Evolutionary conservation across 1,140 invertebrate species (phyloP).

Genomic region (Streblospio benedicti): DNA sequence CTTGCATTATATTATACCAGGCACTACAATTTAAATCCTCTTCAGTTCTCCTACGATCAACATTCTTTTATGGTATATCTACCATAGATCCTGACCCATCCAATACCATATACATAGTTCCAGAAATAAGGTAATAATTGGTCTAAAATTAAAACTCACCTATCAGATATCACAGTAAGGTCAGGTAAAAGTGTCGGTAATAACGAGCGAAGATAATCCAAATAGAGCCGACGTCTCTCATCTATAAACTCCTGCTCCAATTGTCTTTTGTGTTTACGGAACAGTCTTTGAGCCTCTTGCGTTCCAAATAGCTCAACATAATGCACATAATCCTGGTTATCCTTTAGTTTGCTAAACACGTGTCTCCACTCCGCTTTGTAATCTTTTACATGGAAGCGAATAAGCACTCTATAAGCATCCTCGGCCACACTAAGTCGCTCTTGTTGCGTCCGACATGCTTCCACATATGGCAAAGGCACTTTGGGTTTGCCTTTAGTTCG

Average conservation of each 20-base stretch:
- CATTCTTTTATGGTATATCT: no score
- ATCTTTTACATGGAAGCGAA: slow-evolving; percentile 55
- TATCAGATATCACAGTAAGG: slow-evolving; percentile 63
- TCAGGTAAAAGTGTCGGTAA: slow-evolving; percentile 75
- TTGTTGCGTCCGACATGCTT: slow-evolving; percentile 74
- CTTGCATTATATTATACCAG: no score
- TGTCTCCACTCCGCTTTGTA: slow-evolving; percentile 78
- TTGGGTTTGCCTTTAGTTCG: slow-evolving; percentile 56
- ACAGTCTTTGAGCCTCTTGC: slow-evolving; percentile 70
- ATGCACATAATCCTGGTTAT: slow-evolving; percentile 78
- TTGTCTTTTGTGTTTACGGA: slow-evolving; percentile 72
- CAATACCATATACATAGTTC: no score
- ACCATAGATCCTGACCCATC: no score
- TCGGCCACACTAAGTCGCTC: slow-evolving; percentile 68
- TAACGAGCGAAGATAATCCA: slow-evolving; percentile 70
- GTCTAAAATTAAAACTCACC: slow-evolving; percentile 48
- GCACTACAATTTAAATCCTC: no score
- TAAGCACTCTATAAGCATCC: slow-evolving; percentile 36
- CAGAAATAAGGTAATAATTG: no score
- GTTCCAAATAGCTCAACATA: slow-evolving; percentile 85
- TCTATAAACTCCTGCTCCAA: slow-evolving; percentile 76
- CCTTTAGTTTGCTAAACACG: slow-evolving; percentile 73
- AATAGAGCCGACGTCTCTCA: slow-evolving; percentile 69
- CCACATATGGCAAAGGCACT: slow-evolving; percentile 68
- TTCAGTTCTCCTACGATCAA: no score